Conservation (phyloP, 2,113 vertebrate genomes). For the Siniperca chuatsi region DNA sequence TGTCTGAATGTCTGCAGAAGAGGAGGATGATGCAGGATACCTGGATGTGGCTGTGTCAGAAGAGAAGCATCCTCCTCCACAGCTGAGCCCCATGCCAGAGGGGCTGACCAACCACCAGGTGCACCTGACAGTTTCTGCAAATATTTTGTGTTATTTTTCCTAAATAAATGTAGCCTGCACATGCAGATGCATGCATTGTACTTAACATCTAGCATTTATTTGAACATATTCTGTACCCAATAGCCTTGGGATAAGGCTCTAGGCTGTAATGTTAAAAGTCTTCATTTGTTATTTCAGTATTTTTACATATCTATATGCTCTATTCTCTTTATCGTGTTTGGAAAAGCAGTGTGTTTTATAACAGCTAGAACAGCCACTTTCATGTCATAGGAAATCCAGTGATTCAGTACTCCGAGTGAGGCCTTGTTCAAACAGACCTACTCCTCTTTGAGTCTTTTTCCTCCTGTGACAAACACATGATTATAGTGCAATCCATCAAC, state of each 20-base stretch:
- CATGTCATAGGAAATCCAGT: conserved; percentile 25
- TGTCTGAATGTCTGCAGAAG: conserved; percentile 83
- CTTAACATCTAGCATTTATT: neutral
- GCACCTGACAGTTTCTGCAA: neutral
- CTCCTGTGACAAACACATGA: conserved; percentile 57
- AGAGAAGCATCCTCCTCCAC: conserved; percentile 88
- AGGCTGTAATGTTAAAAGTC: conserved; percentile 24
- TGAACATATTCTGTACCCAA: neutral
- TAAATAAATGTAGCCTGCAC: neutral
- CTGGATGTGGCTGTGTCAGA: conserved; percentile 92
- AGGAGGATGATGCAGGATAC: conserved; percentile 94
- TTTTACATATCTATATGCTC: conserved; percentile 9
- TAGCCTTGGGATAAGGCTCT: conserved; percentile 12
- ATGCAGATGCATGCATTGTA: neutral
- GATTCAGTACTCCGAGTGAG: conserved; percentile 31
- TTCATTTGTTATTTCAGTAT: conserved; percentile 13
- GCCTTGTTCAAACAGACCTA: conserved; percentile 47
- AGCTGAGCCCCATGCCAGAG: conserved; percentile 93
- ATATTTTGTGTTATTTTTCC: neutral
- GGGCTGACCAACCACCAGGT: conserved; percentile 96
- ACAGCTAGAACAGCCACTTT: conserved; percentile 2
- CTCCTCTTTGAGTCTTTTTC: conserved; percentile 41
- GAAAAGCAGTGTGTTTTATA: neutral
- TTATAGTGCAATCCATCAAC: conserved; percentile 68
- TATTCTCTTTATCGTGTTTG: conserved; percentile 29